These are phyloP conservation scores for Eumacrocentrus americanus DNA, from an alignment of 2,888 invertebrate species.

Conservation along the genomic window DNA sequence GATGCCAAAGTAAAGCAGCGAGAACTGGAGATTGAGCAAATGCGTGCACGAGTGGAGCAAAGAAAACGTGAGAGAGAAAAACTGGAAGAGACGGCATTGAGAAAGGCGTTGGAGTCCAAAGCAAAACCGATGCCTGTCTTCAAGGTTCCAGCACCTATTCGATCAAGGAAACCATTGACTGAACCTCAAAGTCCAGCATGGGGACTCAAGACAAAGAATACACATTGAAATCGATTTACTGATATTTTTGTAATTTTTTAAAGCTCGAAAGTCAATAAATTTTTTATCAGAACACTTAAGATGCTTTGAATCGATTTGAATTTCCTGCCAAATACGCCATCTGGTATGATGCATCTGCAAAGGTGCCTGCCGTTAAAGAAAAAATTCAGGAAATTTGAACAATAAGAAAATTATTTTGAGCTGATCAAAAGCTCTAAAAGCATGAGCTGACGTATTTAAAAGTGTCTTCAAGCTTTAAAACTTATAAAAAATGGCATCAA, in stretches of 20 bases:
- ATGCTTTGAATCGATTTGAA: not conserved
- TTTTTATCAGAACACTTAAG: no score
- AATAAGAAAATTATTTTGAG: no score
- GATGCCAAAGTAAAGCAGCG: slow-evolving; percentile 64
- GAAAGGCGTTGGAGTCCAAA: slow-evolving; percentile 68
- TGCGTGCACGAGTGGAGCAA: slow-evolving; percentile 59
- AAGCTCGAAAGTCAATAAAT: no score
- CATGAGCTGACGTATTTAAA: no score
- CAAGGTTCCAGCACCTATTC: slow-evolving; percentile 64
- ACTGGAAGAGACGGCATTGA: slow-evolving; percentile 62
- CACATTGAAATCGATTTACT: not conserved
- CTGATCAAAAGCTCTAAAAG: no score
- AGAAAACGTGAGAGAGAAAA: slow-evolving; percentile 59
- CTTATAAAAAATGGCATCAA: slow-evolving; percentile 47
- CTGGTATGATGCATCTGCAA: no score
- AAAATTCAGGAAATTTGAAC: no score
- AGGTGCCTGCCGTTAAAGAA: no score
- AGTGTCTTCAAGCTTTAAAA: no score
- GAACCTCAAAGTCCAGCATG: slow-evolving; percentile 68
- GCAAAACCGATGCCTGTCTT: slow-evolving; percentile 68
- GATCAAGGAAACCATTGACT: slow-evolving; percentile 66
- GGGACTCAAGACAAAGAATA: slow-evolving; percentile 22
- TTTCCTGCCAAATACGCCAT: no score
- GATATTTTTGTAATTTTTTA: not conserved
- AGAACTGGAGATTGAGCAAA: slow-evolving; percentile 65